These are phyloP conservation scores for Samia ricini DNA, from an alignment of 1,140 invertebrate species.

Conservation along the genomic window DNA sequence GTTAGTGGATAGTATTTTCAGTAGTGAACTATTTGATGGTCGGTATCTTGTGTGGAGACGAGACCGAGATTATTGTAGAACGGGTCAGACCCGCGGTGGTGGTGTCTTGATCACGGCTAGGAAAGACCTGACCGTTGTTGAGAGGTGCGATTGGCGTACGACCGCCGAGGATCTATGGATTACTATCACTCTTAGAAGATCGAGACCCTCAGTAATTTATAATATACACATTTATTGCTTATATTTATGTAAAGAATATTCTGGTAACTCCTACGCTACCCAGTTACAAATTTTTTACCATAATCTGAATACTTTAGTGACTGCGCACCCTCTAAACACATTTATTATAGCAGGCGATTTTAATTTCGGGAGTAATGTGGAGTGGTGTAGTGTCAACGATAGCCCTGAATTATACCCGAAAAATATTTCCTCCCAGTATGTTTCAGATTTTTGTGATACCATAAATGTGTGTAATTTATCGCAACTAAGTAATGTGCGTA, in stretches of 20 bases:
- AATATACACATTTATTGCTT: not conserved
- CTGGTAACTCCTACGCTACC: not conserved
- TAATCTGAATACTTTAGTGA: not conserved
- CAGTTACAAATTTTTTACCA: conserved; percentile 5
- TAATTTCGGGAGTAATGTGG: conserved; percentile 7
- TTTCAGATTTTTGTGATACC: conserved; percentile 11
- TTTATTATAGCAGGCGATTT: conserved; percentile 10
- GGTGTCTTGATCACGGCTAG: conserved; percentile 10
- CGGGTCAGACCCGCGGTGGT: conserved; percentile 18
- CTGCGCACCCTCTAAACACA: not conserved
- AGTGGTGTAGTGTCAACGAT: not conserved
- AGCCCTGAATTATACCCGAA: not conserved
- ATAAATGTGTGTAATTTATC: conserved; percentile 9
- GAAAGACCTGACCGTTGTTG: conserved; percentile 6
- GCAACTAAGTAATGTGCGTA: conserved; percentile 13
- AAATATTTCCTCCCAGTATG: not conserved
- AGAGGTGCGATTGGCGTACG: conserved; percentile 3
- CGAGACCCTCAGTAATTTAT: conserved; percentile 5
- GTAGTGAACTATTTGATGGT: conserved; percentile 22
- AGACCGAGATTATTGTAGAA: conserved; percentile 15
- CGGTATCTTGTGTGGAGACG: conserved; percentile 29
- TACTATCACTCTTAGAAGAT: conserved; percentile 1
- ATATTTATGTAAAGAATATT: conserved; percentile 8
- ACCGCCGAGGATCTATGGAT: conserved; percentile 9
- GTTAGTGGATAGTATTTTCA: conserved; percentile 17